These are phyloP conservation scores for Todiramphus chloris DNA, from an alignment of 2,113 vertebrate species.

Conservation along the genomic window DNA sequence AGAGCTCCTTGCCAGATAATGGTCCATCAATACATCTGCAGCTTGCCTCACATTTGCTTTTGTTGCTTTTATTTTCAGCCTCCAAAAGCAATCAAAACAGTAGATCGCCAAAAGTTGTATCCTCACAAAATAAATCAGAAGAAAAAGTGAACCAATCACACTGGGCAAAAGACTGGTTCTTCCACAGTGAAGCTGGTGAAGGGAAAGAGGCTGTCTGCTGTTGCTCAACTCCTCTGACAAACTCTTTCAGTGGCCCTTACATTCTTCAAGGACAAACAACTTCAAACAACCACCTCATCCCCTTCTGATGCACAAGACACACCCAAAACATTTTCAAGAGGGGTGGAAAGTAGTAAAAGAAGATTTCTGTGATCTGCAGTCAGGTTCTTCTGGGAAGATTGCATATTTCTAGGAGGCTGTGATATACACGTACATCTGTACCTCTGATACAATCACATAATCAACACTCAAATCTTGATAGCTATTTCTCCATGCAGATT, in stretches of 20 bases:
- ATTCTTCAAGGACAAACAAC: neutral
- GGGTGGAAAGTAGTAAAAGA: conserved; percentile 37
- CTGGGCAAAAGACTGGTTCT: conserved; percentile 7
- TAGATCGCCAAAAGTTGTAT: conserved; percentile 2
- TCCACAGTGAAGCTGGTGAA: conserved; percentile 9
- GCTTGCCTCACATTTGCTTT: conserved; percentile 15
- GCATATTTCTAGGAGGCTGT: conserved; percentile 27
- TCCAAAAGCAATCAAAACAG: conserved; percentile 15
- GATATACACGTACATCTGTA: neutral
- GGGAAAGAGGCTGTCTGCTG: neutral
- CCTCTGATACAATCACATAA: conserved; percentile 27
- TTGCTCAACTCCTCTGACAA: conserved; percentile 4
- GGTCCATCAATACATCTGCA: neutral
- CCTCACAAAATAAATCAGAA: conserved; percentile 4
- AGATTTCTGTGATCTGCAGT: conserved; percentile 55
- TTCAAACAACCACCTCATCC: neutral
- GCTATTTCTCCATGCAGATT: conserved; percentile 7
- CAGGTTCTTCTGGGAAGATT: conserved; percentile 56
- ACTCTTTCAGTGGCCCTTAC: neutral
- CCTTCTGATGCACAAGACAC: conserved; percentile 31
- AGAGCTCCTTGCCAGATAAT: neutral
- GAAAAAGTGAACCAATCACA: neutral
- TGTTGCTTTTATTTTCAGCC: conserved; percentile 32
- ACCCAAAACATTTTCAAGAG: conserved; percentile 36
- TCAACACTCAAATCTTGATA: conserved; percentile 9